phyloP scores from a whole-genome alignment of 2,888 invertebrate species.

The Lissocephala sabroskyi region DNA sequence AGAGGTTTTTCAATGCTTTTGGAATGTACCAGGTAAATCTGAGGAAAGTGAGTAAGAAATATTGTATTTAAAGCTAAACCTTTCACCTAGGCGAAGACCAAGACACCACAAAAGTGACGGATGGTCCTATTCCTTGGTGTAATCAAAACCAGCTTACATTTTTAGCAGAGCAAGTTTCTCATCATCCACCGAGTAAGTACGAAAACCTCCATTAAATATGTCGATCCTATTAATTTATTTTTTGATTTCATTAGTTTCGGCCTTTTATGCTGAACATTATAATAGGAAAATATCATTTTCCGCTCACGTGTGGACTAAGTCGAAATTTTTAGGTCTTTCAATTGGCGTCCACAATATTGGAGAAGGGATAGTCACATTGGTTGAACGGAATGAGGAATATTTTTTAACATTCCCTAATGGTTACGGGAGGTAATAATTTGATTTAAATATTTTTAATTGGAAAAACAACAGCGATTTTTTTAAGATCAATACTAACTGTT shows the following conservation, averaged over 20 bases:
- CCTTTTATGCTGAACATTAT: conserved; percentile 98
- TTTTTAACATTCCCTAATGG: conserved; percentile 97
- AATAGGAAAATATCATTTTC: conserved; percentile 92
- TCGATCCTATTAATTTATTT: not conserved
- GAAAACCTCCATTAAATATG: conserved; percentile 3
- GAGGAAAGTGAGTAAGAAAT: not conserved
- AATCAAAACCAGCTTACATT: conserved; percentile 90
- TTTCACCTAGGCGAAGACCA: conserved; percentile 34
- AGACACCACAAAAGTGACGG: conserved; percentile 74
- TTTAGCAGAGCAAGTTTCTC: conserved; percentile 98
- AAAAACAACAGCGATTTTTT: not conserved
- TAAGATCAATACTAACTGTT: conserved; percentile 93
- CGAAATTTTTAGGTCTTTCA: conserved; percentile 97
- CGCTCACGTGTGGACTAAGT: conserved; percentile 99
- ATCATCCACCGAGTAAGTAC: conserved; percentile 93
- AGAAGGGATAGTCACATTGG: conserved; percentile 90
- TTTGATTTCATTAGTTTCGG: conserved; percentile 82
- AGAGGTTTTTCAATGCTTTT: conserved; percentile 93
- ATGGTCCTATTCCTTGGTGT: conserved; percentile 95
- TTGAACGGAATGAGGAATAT: conserved; percentile 95
- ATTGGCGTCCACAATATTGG: conserved; percentile 99
- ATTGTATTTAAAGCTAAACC: not conserved
- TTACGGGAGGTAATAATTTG: conserved; percentile 84
- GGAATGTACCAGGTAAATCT: conserved; percentile 78
- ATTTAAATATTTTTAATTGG: conserved; percentile 1